Percentiles rank a stretch among this genome's conserved stretches.
These are phyloP conservation scores for Epizoanthus ramosus DNA, from an alignment of 92 coral and sea anemone genomes.

Conservation along the genomic window DNA sequence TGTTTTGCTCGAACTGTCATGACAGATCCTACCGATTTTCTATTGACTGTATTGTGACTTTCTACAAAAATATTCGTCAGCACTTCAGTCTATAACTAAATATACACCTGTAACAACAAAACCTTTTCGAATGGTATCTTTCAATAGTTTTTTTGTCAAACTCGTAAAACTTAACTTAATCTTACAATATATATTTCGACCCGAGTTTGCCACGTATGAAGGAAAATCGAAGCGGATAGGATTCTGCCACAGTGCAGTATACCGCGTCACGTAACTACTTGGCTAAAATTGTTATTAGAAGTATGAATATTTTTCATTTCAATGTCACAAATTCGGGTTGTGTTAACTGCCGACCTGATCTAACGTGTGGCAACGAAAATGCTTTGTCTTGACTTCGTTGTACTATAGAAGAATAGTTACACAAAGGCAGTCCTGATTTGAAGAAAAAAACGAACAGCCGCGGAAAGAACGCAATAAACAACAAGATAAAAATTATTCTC, in stretches of 20 bases:
- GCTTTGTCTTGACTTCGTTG: not conserved
- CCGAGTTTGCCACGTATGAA: not conserved
- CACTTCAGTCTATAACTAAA: slow-evolving; percentile 1
- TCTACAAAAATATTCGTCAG: not conserved
- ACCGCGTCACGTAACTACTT: not conserved
- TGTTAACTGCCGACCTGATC: not conserved
- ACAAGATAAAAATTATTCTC: not conserved
- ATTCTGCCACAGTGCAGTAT: not conserved
- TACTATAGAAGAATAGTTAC: not conserved
- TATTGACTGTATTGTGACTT: not conserved
- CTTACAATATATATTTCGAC: not conserved
- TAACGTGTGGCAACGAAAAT: not conserved
- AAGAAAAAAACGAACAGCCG: too few relatives aligned
- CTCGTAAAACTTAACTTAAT: not conserved
- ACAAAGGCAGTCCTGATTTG: not conserved
- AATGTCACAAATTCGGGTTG: slow-evolving; percentile 17
- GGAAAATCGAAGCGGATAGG: not conserved
- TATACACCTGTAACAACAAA: slow-evolving; percentile 17
- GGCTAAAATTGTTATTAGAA: not conserved
- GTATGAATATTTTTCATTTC: not conserved
- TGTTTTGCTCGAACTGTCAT: not conserved
- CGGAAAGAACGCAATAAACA: not conserved
- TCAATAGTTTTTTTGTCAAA: not conserved
- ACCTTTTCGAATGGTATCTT: slow-evolving; percentile 8
- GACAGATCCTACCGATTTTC: not conserved